Conservation (phyloP, 1,140 invertebrate genomes). For the Chymomyza costata region DNA sequence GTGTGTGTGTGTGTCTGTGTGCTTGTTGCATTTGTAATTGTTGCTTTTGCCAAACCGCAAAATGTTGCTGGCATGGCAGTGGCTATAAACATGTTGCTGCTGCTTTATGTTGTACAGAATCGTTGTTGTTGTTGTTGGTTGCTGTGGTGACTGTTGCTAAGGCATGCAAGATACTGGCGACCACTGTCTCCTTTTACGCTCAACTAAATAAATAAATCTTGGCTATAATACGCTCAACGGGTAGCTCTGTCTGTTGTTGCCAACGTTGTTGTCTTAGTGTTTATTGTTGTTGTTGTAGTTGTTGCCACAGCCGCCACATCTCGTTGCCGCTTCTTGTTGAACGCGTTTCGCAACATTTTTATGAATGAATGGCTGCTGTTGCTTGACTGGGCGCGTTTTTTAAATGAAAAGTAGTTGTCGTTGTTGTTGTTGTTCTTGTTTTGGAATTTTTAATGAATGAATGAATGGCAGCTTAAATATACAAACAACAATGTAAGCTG, state of each 20-base stretch:
- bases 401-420: conserved; percentile 19
- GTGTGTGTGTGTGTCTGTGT: conserved; percentile 1
- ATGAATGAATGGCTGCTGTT: conserved; percentile 31
- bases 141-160: conserved; percentile 6
- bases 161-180: conserved; percentile 11
- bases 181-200: conserved; percentile 62
- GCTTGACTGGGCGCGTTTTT: too few relatives aligned
- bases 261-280: background rate
- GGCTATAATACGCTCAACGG: conserved; percentile 32
- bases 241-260: conserved; percentile 5
- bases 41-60: conserved; percentile 63
- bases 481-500: conserved; percentile 35
- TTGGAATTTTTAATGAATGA: conserved; percentile 36
- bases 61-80: conserved; percentile 41
- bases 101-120: too few relatives aligned
- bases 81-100: conserved; percentile 32
- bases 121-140: conserved; percentile 4
- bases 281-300: too few relatives aligned
- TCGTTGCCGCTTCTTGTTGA: too few relatives aligned
- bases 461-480: background rate
- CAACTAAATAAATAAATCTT: conserved; percentile 67
- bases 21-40: conserved; percentile 45
- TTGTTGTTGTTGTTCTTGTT: conserved; percentile 15
- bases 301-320: too few relatives aligned
- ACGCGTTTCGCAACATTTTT: conserved; percentile 22